Evolutionary conservation across 2,797 vertebrate species (phyloP).

Genomic region (Typhlichthys subterraneus): DNA sequence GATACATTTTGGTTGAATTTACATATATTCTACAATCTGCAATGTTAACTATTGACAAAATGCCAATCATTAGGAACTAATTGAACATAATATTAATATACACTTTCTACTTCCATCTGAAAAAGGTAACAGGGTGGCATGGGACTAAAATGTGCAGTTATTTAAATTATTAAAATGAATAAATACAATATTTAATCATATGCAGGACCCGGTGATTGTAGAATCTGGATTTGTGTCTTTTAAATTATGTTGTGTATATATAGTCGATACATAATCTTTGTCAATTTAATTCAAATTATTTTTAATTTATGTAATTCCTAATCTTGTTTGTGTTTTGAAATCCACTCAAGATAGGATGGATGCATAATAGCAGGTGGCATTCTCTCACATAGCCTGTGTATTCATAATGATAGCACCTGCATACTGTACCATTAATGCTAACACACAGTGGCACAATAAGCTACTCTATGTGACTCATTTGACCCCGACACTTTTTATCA

Average conservation of each 20-base stretch:
- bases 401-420: constrained; percentile 35
- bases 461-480: constrained; percentile 37
- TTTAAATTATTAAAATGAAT: background rate
- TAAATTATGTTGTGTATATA: too few relatives aligned
- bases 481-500: constrained; percentile 61
- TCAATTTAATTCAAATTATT: background rate
- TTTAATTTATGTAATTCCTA: constrained; percentile 18
- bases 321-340: background rate
- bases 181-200: background rate
- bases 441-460: constrained; percentile 37
- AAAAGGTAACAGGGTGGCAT: too few relatives aligned
- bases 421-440: constrained; percentile 35
- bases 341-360: constrained; percentile 1
- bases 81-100: too few relatives aligned
- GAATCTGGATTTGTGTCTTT: too few relatives aligned
- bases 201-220: too few relatives aligned
- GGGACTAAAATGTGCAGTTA: too few relatives aligned
- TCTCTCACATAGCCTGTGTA: constrained; percentile 29
- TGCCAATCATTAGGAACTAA: too few relatives aligned
- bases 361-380: constrained; percentile 20
- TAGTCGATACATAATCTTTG: too few relatives aligned
- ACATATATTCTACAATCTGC: too few relatives aligned
- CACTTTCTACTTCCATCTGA: too few relatives aligned
- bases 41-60: too few relatives aligned
- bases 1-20: too few relatives aligned